These are phyloP conservation scores for Linepithema humile DNA, from an alignment of 1,140 invertebrate genomes.

Conservation along the genomic window DNA sequence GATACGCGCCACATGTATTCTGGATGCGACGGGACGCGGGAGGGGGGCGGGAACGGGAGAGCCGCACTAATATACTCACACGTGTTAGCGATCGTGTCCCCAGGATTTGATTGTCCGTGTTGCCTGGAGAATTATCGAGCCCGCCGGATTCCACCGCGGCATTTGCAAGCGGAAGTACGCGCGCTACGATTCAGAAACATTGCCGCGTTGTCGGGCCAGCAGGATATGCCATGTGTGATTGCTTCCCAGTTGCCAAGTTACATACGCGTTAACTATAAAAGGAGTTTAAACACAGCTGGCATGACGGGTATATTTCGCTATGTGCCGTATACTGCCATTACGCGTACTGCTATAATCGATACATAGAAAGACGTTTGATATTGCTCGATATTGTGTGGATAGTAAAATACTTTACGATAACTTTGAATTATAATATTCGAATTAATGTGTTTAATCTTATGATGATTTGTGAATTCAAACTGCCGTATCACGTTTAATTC, in stretches of 20 bases:
- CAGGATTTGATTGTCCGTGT: constrained; percentile 79
- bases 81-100: constrained; percentile 78
- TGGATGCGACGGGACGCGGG: constrained; percentile 25
- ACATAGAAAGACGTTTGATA: not conserved
- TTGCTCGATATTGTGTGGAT: not conserved
- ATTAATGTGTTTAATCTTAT: not conserved
- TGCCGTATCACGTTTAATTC: not conserved
- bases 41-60: constrained; percentile 4
- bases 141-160: constrained; percentile 65
- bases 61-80: constrained; percentile 76
- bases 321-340: too few species aligned
- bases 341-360: not conserved
- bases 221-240: constrained; percentile 53
- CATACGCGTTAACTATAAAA: constrained; percentile 48
- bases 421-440: not conserved
- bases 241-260: constrained; percentile 53
- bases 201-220: constrained; percentile 39
- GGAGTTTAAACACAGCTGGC: not conserved
- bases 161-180: constrained; percentile 70
- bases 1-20: constrained; percentile 76
- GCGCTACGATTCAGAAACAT: constrained; percentile 64
- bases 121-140: constrained; percentile 77
- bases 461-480: not conserved
- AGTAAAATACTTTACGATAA: not conserved
- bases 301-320: constrained; percentile 18